A percentile compares a stretch with the other conserved stretches of the same genome.
These are phyloP conservation scores for Andrena fulva DNA, from an alignment of 2,888 invertebrate species.

Conservation along the genomic window DNA sequence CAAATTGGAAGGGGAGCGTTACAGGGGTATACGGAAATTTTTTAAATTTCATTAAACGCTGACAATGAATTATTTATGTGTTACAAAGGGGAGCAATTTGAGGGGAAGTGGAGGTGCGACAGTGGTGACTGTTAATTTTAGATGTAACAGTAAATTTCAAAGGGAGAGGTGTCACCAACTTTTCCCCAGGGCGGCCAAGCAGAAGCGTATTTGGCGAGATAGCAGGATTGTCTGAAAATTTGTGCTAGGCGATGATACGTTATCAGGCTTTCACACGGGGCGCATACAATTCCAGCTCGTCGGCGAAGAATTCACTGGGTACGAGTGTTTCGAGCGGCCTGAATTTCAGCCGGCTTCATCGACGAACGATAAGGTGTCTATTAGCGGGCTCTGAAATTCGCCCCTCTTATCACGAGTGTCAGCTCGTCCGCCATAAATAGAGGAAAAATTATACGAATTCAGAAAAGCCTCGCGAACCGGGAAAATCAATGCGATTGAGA, in stretches of 20 bases:
- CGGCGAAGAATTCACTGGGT: conserved; percentile 31
- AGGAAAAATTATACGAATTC: not conserved
- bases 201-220: conserved; percentile 13
- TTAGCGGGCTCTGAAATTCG: not conserved
- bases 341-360: conserved; percentile 34
- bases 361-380: conserved; percentile 40
- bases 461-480: not conserved
- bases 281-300: conserved; percentile 16
- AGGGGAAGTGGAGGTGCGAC: not conserved
- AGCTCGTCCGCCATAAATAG: not conserved
- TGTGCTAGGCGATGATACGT: conserved; percentile 44
- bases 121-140: not conserved
- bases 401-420: not conserved
- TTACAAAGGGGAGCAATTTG: not conserved
- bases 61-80: not conserved
- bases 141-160: not conserved
- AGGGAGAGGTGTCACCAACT: not conserved
- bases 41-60: not conserved
- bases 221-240: conserved; percentile 32
- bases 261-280: conserved; percentile 40
- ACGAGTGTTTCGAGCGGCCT: conserved; percentile 16
- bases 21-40: not conserved
- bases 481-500: not conserved
- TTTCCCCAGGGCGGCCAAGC: not conserved
- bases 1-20: not conserved